Percentiles rank a stretch among this genome's conserved stretches.
phyloP scores from a whole-genome alignment of 2,888 invertebrate species.

The Piscicola geometra region DNA sequence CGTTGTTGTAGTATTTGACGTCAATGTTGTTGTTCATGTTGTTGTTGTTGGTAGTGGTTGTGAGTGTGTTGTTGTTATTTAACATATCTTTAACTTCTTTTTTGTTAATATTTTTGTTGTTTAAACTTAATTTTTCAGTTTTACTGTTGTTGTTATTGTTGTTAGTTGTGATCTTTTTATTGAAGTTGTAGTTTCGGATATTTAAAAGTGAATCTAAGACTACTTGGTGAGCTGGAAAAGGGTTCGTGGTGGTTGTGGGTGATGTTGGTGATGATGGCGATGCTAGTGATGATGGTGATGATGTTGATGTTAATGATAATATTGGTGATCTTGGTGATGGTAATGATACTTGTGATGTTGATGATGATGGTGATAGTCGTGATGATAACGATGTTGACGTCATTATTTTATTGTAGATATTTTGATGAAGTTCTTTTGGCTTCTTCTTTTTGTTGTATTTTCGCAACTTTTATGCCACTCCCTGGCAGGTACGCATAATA shows the following conservation, averaged over 20 bases:
- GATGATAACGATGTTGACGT: too few relatives aligned
- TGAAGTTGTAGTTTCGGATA: neutral
- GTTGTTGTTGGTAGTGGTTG: neutral
- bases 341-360: too few relatives aligned
- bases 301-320: too few relatives aligned
- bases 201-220: conserved; percentile 21
- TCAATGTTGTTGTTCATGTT: neutral
- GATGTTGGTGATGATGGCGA: too few relatives aligned
- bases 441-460: too few relatives aligned
- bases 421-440: too few relatives aligned
- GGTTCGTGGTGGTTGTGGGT: neutral
- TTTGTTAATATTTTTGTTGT: conserved; percentile 1
- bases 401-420: too few relatives aligned
- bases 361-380: too few relatives aligned
- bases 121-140: neutral
- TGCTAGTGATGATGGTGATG: too few relatives aligned
- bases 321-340: too few relatives aligned
- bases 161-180: neutral
- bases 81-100: neutral
- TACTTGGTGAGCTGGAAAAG: conserved; percentile 29
- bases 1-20: conserved; percentile 1
- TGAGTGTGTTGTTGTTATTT: neutral
- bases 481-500: too few relatives aligned
- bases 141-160: neutral
- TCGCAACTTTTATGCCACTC: too few relatives aligned